These are phyloP conservation scores for Tipula helvola DNA, from an alignment of 2,888 invertebrate genomes.

Conservation along the genomic window DNA sequence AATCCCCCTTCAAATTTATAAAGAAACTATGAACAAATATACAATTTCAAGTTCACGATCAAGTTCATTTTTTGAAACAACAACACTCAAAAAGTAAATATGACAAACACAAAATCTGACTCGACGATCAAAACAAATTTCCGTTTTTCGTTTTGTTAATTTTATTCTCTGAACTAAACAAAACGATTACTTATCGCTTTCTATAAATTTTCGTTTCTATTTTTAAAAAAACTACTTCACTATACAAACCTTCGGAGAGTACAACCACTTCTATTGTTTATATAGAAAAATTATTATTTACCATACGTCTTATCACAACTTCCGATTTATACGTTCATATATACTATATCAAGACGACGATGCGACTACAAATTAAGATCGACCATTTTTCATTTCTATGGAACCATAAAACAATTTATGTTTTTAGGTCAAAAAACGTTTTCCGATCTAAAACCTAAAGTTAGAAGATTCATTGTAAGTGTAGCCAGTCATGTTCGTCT, in stretches of 20 bases:
- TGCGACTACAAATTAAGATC: background rate
- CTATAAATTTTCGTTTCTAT: background rate
- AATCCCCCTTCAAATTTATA: too few species aligned
- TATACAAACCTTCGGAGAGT: too few species aligned
- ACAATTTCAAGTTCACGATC: background rate
- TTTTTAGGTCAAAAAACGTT: background rate
- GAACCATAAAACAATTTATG: background rate
- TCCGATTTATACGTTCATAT: background rate
- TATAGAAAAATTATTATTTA: background rate
- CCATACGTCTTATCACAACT: background rate
- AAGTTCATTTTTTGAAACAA: background rate
- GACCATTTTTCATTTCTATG: background rate
- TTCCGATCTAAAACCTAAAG: background rate
- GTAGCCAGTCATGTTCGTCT: background rate
- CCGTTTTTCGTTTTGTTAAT: background rate
- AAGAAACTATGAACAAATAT: background rate
- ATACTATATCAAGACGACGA: background rate
- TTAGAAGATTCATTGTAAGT: background rate
- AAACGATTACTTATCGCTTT: background rate
- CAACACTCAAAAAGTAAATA: background rate
- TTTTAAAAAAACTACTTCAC: background rate
- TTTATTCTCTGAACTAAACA: background rate
- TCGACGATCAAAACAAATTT: background rate
- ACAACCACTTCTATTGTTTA: background rate
- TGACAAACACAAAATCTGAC: background rate